Conservation (phyloP, 2,113 vertebrate species). For the Pelodiscus sinensis region DNA sequence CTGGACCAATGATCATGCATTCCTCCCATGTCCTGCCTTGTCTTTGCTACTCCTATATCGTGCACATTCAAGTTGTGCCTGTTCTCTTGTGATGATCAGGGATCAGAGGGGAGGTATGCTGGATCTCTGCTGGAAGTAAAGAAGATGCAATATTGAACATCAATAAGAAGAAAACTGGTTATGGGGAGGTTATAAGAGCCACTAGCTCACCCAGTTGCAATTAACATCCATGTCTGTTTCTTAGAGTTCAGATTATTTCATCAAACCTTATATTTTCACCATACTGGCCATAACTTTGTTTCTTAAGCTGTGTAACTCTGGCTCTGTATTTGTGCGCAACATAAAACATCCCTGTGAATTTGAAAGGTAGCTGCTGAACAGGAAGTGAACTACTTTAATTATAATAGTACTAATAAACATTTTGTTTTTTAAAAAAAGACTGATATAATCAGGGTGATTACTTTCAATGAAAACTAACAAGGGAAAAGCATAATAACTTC, state of each 20-base stretch:
- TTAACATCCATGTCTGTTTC: background rate
- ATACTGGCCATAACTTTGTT: background rate
- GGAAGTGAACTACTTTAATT: conserved; percentile 4
- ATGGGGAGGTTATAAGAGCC: background rate
- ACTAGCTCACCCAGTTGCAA: background rate
- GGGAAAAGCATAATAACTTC: too few species aligned
- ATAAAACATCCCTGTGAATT: conserved; percentile 14
- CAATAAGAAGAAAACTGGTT: background rate
- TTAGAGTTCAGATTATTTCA: conserved; percentile 5
- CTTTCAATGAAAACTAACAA: background rate
- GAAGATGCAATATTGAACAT: background rate
- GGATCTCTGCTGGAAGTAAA: background rate
- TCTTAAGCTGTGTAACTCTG: background rate
- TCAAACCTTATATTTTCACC: background rate
- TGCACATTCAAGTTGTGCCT: background rate
- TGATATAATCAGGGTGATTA: conserved; percentile 14
- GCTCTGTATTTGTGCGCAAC: background rate
- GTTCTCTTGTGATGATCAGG: background rate
- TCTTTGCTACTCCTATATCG: background rate
- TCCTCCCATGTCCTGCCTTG: background rate
- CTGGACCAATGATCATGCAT: too few species aligned
- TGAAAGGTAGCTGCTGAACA: conserved; percentile 15
- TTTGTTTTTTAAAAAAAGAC: conserved; percentile 43
- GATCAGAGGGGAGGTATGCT: background rate
- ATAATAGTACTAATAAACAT: background rate